These are phyloP conservation scores for Drosophila chauvacae DNA, from an alignment of 1,140 invertebrate genomes.

Conservation along the genomic window DNA sequence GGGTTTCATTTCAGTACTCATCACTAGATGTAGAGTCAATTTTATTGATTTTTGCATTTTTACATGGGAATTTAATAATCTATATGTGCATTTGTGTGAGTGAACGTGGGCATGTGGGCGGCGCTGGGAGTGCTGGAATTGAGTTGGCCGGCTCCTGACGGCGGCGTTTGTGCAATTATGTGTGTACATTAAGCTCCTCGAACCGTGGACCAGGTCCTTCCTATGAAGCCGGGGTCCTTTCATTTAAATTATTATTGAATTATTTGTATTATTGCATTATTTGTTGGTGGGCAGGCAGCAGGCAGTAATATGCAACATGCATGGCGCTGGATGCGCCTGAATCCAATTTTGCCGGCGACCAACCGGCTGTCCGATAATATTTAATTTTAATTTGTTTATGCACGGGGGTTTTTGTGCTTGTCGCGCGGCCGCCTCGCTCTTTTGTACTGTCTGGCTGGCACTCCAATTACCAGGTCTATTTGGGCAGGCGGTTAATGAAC, in stretches of 20 bases:
- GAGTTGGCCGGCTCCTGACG: conserved; percentile 28
- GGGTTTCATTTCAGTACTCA: conserved; percentile 20
- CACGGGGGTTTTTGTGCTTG: conserved; percentile 24
- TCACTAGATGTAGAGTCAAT: conserved; percentile 52
- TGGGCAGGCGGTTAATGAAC: conserved; percentile 69
- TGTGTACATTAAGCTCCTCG: conserved; percentile 70
- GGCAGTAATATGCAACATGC: conserved; percentile 43
- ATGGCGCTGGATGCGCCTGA: conserved; percentile 27
- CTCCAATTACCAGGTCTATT: conserved; percentile 72
- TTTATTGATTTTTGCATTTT: conserved; percentile 79
- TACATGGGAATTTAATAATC: conserved; percentile 71
- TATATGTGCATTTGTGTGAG: conserved; percentile 10
- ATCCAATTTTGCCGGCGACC: conserved; percentile 60
- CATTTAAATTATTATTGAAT: conserved; percentile 81
- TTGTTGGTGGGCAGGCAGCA: conserved; percentile 41
- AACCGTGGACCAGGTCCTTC: conserved; percentile 14
- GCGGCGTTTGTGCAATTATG: conserved; percentile 67
- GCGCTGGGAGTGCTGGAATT: conserved; percentile 7
- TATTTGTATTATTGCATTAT: conserved; percentile 82
- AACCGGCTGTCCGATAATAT: conserved; percentile 67
- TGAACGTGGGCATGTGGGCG: conserved; percentile 3
- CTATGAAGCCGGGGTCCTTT: conserved; percentile 36
- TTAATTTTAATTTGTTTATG: conserved; percentile 82
- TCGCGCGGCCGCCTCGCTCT: conserved; percentile 13
- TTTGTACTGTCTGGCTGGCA: conserved; percentile 40